These are phyloP conservation scores for Morone chrysops DNA, from an alignment of 2,113 vertebrate genomes.

Conservation along the genomic window DNA sequence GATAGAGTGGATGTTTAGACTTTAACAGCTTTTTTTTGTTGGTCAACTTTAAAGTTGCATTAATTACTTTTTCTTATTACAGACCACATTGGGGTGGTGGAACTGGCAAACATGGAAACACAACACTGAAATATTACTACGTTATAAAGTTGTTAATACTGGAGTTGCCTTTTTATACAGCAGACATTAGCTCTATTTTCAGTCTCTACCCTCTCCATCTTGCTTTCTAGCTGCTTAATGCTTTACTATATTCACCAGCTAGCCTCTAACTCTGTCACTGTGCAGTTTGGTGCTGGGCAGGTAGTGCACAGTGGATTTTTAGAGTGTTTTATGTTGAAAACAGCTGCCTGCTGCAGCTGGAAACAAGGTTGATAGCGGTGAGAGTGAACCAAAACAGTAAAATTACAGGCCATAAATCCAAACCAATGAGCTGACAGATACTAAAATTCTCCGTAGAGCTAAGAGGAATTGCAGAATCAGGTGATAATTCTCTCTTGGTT, in stretches of 20 bases:
- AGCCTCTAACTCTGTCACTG: background rate
- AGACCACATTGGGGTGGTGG: background rate
- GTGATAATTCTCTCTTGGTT: background rate
- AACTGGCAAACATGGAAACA: background rate
- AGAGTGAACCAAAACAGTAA: background rate
- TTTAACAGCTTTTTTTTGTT: constrained; percentile 9
- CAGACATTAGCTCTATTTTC: background rate
- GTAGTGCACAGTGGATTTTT: background rate
- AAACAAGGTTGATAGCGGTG: background rate
- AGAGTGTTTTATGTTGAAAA: background rate
- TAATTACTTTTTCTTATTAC: background rate
- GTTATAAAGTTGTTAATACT: background rate
- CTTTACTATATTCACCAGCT: background rate
- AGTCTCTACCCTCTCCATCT: background rate
- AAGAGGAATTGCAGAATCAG: background rate
- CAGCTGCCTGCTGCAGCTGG: background rate
- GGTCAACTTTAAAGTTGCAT: constrained; percentile 16
- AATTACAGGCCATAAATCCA: background rate
- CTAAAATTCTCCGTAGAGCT: background rate
- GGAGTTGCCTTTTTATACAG: background rate
- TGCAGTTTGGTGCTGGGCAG: background rate
- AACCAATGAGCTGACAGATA: background rate
- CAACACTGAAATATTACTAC: background rate
- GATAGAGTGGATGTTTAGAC: background rate
- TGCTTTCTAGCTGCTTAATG: background rate